Percentiles rank a stretch among this genome's conserved stretches.
These are phyloP conservation scores for Cheilosia pagana DNA, from an alignment of 2,888 invertebrate genomes.

Conservation along the genomic window DNA sequence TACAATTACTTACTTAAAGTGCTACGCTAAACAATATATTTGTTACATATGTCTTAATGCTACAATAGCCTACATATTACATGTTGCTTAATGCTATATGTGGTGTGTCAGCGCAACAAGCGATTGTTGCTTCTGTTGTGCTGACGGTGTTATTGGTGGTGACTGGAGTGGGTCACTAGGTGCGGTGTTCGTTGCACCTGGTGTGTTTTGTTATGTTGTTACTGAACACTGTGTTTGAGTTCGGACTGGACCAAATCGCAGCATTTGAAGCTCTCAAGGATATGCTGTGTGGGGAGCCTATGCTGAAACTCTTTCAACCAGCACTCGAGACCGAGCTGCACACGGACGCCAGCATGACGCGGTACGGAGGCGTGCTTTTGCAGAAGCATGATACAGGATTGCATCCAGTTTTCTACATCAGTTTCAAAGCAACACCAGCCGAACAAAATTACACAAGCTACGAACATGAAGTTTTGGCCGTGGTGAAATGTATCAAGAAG, in stretches of 20 bases:
- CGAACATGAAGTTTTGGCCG: constrained; percentile 79
- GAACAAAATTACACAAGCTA: constrained; percentile 78
- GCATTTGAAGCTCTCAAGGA: not conserved
- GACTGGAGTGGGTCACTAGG: no score
- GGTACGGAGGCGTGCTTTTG: constrained; percentile 77
- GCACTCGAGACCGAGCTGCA: constrained; percentile 76
- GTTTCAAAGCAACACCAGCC: constrained; percentile 72
- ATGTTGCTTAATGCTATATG: no score
- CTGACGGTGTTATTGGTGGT: no score
- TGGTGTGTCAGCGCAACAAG: no score
- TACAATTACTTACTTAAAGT: no score
- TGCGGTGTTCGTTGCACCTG: no score
- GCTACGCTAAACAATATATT: no score
- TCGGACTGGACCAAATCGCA: not conserved
- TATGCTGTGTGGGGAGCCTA: constrained; percentile 45
- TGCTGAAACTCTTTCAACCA: constrained; percentile 77
- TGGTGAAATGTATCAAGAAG: constrained; percentile 76
- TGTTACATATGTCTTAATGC: no score
- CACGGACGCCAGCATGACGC: constrained; percentile 77
- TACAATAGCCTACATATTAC: no score
- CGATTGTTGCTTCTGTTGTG: no score
- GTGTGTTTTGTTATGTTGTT: no score
- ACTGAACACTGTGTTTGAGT: no score
- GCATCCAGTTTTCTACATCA: constrained; percentile 76
- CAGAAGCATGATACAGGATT: constrained; percentile 49